Percentiles rank a stretch among this genome's conserved stretches.
These are phyloP conservation scores for Mobula hypostoma DNA, from an alignment of 2,113 vertebrate genomes.

Conservation along the genomic window DNA sequence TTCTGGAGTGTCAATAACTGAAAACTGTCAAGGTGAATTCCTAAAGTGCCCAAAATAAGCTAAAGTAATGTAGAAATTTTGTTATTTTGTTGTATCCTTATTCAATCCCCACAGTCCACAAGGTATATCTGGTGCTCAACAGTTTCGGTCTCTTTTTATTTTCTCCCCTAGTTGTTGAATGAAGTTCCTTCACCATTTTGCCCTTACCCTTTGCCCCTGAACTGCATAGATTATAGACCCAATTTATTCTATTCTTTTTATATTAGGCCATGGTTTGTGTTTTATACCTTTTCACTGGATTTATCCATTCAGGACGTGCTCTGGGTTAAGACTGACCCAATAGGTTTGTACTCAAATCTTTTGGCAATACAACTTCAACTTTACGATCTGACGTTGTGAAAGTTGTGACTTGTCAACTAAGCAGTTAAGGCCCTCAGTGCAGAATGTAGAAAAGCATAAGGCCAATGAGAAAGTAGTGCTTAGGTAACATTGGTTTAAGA, in stretches of 20 bases:
- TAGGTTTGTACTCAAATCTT: too few relatives aligned
- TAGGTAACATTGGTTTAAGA: background rate
- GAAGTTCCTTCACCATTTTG: background rate
- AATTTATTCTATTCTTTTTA: background rate
- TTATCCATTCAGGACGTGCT: too few relatives aligned
- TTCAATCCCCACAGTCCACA: background rate
- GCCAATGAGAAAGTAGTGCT: background rate
- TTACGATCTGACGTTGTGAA: background rate
- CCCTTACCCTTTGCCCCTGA: too few relatives aligned
- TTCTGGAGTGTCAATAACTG: too few relatives aligned
- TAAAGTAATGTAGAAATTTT: too few relatives aligned
- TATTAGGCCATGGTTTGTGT: background rate
- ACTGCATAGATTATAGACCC: background rate
- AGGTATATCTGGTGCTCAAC: background rate
- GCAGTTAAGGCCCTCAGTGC: background rate
- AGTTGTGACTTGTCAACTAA: background rate
- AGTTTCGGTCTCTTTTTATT: background rate
- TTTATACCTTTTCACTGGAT: too few relatives aligned
- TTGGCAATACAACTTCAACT: too few relatives aligned
- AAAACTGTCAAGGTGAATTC: too few relatives aligned
- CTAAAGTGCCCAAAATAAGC: too few relatives aligned
- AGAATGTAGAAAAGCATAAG: background rate
- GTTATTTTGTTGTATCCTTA: too few relatives aligned
- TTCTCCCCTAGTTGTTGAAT: background rate
- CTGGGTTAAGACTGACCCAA: too few relatives aligned